Evolutionary conservation across 2,113 vertebrate genomes (phyloP).

Genomic region (Zosterops borbonicus): DNA sequence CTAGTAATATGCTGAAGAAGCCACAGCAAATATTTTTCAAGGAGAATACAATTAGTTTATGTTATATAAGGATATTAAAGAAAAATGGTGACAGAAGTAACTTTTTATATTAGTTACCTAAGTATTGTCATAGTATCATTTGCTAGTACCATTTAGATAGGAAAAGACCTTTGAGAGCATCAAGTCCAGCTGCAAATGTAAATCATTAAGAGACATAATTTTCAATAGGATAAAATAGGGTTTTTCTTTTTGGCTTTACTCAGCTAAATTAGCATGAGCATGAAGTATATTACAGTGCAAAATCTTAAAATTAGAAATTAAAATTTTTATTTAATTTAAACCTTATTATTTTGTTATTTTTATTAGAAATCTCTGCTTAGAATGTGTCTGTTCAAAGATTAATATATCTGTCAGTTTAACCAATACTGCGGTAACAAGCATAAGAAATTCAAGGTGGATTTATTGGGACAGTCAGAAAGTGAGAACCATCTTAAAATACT

Average conservation of each 20-base stretch:
- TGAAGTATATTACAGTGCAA: not conserved
- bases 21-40: not conserved
- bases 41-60: not conserved
- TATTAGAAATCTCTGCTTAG: slow-evolving; percentile 33
- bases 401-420: slow-evolving; percentile 44
- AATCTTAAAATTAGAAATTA: not conserved
- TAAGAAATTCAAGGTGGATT: slow-evolving; percentile 53
- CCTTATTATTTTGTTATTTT: not conserved
- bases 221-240: not conserved
- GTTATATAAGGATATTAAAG: not conserved
- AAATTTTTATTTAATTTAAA: not conserved
- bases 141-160: not conserved
- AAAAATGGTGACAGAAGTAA: not conserved
- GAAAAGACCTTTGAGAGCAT: not conserved
- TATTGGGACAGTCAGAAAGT: slow-evolving; percentile 53
- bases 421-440: slow-evolving; percentile 26
- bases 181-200: not conserved
- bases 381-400: not conserved
- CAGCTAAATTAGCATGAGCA: not conserved
- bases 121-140: not conserved
- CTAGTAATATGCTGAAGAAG: not conserved
- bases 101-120: not conserved
- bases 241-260: not conserved
- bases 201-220: not conserved
- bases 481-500: slow-evolving; percentile 66